phyloP scores from a whole-genome alignment of 2,797 vertebrate genomes.

The Phylloscopus collybita region DNA sequence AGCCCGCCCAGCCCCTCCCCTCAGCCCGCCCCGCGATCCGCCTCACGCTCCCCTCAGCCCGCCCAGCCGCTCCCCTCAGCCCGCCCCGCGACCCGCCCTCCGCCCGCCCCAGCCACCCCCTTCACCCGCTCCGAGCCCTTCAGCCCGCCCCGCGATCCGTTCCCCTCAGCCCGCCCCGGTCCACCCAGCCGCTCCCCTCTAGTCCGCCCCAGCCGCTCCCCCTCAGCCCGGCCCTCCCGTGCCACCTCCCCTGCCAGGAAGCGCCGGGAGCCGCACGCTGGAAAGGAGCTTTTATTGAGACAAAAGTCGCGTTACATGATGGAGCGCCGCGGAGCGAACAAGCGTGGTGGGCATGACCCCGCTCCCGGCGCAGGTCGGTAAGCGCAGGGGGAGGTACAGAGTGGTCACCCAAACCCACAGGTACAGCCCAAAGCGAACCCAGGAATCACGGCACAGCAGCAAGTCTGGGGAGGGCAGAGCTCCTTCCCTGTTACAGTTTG shows the following conservation, averaged over 20 bases:
- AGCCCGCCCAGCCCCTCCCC: background rate
- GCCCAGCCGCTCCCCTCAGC: background rate
- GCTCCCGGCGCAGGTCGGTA: background rate
- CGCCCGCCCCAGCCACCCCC: too few species aligned
- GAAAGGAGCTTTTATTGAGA: conserved; percentile 60
- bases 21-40: conserved; percentile 24
- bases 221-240: background rate
- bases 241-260: background rate
- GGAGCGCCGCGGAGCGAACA: background rate
- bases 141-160: background rate
- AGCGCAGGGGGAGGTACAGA: background rate
- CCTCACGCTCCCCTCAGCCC: conserved; percentile 35
- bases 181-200: background rate
- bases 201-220: background rate
- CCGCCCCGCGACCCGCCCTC: too few species aligned
- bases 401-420: fast-evolving
- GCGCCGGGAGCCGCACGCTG: background rate
- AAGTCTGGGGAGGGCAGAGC: background rate
- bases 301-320: conserved; percentile 30
- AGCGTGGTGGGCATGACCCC: background rate
- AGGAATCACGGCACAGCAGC: background rate
- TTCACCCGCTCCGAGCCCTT: too few species aligned
- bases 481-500: background rate
- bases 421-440: background rate
- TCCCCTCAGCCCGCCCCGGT: background rate